A percentile compares a stretch with the other conserved stretches of the same genome.
phyloP scores from a whole-genome alignment of 2,113 vertebrate genomes.

The Oryzias melastigma region DNA sequence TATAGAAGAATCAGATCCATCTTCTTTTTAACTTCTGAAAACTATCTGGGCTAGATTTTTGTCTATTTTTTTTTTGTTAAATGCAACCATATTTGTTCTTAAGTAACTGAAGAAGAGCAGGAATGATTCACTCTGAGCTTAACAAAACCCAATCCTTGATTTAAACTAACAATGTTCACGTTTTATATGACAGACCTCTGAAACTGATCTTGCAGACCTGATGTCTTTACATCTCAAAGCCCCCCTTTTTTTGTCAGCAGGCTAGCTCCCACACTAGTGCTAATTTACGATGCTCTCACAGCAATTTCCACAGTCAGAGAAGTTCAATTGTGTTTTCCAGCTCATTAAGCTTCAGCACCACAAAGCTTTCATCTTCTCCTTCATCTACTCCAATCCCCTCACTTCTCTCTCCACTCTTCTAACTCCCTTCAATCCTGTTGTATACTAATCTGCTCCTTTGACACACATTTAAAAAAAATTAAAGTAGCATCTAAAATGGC shows the following conservation, averaged over 20 bases:
- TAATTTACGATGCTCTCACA: constrained; percentile 84
- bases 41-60: not conserved
- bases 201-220: constrained; percentile 40
- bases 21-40: constrained; percentile 24
- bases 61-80: not conserved
- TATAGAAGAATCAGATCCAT: constrained; percentile 58
- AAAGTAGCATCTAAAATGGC: constrained; percentile 56
- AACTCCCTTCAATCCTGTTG: constrained; percentile 30
- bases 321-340: constrained; percentile 86
- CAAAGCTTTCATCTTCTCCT: constrained; percentile 78
- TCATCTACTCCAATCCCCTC: constrained; percentile 49
- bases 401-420: constrained; percentile 48
- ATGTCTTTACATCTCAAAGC: constrained; percentile 75
- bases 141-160: no score
- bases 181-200: constrained; percentile 34
- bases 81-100: no score
- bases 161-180: not conserved
- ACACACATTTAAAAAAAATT: constrained; percentile 47
- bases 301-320: constrained; percentile 84
- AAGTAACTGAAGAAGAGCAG: not conserved
- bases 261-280: constrained; percentile 78
- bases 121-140: not conserved
- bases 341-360: constrained; percentile 82
- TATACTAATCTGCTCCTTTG: constrained; percentile 45
- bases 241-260: constrained; percentile 72